Evolutionary conservation across 2,888 invertebrate species (phyloP), one percentile per base, ranked within the genome.

Genomic region (Minunthozetes semirufus): DNA sequence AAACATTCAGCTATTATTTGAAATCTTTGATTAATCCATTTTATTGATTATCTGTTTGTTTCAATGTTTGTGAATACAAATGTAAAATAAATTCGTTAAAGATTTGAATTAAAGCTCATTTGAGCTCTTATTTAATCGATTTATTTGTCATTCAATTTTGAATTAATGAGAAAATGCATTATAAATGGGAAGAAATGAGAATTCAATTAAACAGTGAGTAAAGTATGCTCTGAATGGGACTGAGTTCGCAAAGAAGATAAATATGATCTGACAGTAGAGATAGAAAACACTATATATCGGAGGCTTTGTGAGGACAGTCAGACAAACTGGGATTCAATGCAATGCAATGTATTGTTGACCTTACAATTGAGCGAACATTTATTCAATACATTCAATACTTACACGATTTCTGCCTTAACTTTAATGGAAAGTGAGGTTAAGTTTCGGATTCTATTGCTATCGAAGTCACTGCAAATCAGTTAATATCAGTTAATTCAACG

Each of bases 381-480:
- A 56, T 25, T 25, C 56, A 33, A 33, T 59, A 22, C 27, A 0
- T 48, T 17, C 3, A 50, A 11, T 56, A 78, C 78, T 77, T 76
- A 78, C 78, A 78, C 9, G 56, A 72, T 77, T 72, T 78, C 78
- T 19, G 78, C 78, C 72, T 76, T 77, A 38, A 78, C 77, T 68
- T 75, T 77, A 15, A 78, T 72, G 13, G 78, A 78, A 50, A 74
- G 71, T 2, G 76, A 73, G 25, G 77, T 77, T n/a, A 78, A 72
- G 29, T 77, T 77, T 11, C 74, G 71, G 22, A 77, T 78, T 8
- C 75, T 75, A 73, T 78, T 79, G 66, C 78, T 79, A 71, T 79
- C 78, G 56, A 79, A 77, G 72, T 79, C 78, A 33, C 78, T 79
- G 38, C 9, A 71, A 75, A 66, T 17, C 56, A 76, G 56, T 29